Base-by-base conservation (phyloP, 2,888 invertebrate genomes). In the Ametastegia equiseti region DNA sequence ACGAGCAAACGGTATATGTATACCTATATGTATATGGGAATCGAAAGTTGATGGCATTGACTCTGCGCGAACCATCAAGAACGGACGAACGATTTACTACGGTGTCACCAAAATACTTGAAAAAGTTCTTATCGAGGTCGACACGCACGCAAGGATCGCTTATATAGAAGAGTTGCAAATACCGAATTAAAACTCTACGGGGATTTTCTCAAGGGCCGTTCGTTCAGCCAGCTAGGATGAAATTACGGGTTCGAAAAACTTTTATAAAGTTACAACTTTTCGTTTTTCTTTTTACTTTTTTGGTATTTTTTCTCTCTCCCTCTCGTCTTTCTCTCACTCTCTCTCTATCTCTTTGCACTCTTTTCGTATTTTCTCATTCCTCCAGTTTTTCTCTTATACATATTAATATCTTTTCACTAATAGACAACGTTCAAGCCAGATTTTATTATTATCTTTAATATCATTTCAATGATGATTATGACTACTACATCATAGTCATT, bases 1-100 rank as follows among this genome's bases (percentile, higher is more conserved):
- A 81, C 65, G 71, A 36, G 33, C 19, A 54, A 75, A 50, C 50
- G 33, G 50, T 54, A n/a, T n/a, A n/a, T n/a, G n/a, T n/a, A n/a
- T n/a, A n/a, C n/a, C n/a, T n/a, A n/a, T n/a, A n/a, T n/a, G n/a
- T n/a, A n/a, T n/a, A n/a, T n/a, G 54, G 13, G 71, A 45, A 30
- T 45, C 50, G 50, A 75, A 50, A 36, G 30, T 75, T 75, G 36
- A 75, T 54, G 50, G 36, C 75, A 54, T 33, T 36, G 50, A 50
- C 36, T 54, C 54, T n/a, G n/a, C 42, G 75, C 9, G 36, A 54
- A 2, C 33, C 50, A 36, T 50, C 36, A n/a, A 75, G 33, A 75
- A 19, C 33, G 42, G 42, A 30, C n/a, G n/a, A 71, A 71, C 42
- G 36, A 71, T 47, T 71, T 6, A 47, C 15, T 45, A 45, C 45